A percentile compares a stretch with the other conserved stretches of the same genome.
Evolutionary conservation across 92 coral and sea anemone species (phyloP).

Genomic region (Siderastrea siderea): DNA sequence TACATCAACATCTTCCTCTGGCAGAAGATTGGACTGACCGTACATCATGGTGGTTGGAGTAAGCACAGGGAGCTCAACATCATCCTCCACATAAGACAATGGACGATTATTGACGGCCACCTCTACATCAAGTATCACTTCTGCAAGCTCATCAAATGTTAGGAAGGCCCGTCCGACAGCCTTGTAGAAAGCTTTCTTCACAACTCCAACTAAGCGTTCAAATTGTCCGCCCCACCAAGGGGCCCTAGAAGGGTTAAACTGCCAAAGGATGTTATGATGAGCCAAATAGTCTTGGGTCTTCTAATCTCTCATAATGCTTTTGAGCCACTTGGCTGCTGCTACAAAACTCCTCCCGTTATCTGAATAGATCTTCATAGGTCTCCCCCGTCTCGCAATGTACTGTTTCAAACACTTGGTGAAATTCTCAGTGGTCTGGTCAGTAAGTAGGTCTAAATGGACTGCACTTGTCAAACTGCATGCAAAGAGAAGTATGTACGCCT

Average conservation of each 20-base stretch:
- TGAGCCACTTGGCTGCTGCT: no score
- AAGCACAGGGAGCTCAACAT: slow-evolving; percentile 31
- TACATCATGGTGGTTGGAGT: slow-evolving; percentile 50
- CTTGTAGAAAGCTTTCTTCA: slow-evolving; percentile 47
- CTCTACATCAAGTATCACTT: slow-evolving; percentile 59
- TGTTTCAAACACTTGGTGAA: slow-evolving; percentile 8
- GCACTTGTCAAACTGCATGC: no score
- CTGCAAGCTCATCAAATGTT: slow-evolving; percentile 42
- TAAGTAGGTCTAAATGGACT: not conserved
- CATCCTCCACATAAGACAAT: slow-evolving; percentile 48
- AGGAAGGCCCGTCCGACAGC: slow-evolving; percentile 34
- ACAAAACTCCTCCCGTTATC: not conserved
- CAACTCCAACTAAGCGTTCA: slow-evolving; percentile 55
- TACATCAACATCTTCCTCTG: slow-evolving; percentile 44
- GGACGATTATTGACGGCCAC: slow-evolving; percentile 62
- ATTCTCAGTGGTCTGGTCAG: slow-evolving; percentile 5
- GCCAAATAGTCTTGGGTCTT: no score
- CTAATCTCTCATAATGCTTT: no score
- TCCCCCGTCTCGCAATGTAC: slow-evolving; percentile 19
- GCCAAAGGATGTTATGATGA: no score
- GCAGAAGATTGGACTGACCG: slow-evolving; percentile 26
- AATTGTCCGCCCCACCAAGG: not conserved
- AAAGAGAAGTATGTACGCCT: no score
- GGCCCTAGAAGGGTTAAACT: no score
- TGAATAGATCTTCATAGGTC: slow-evolving; percentile 3